Percentiles rank a stretch among this genome's conserved stretches.
phyloP scores from a whole-genome alignment of 1,140 invertebrate species.

The Lamellibrachia luymesi region DNA sequence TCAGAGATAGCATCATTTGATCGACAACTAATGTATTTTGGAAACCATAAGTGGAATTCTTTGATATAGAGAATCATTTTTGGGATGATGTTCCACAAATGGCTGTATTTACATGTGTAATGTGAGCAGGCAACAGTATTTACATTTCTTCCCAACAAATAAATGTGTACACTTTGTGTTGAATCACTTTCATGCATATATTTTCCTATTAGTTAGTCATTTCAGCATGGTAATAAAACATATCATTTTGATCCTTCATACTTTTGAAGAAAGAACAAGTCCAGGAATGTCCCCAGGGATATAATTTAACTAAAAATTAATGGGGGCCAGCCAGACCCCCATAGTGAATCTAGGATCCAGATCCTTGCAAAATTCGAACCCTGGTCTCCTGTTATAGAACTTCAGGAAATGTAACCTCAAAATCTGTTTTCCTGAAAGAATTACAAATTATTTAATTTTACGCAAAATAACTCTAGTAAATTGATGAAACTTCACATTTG shows the following conservation, averaged over 20 bases:
- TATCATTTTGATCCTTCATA: no score
- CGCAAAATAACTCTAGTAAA: background rate
- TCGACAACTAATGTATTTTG: background rate
- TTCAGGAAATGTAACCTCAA: background rate
- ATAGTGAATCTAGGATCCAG: no score
- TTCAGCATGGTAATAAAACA: no score
- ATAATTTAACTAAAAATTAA: no score
- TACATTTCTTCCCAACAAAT: background rate
- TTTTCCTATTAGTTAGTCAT: no score
- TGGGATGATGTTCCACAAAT: background rate
- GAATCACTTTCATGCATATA: background rate
- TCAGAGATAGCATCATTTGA: background rate
- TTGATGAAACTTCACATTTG: no score
- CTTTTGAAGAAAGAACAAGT: no score
- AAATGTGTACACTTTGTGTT: background rate
- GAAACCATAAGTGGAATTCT: background rate
- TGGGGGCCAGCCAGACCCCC: no score
- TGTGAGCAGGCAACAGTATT: background rate
- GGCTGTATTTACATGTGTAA: no score
- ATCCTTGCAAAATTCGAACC: no score
- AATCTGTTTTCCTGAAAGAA: background rate
- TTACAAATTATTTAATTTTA: background rate
- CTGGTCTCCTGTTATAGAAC: background rate
- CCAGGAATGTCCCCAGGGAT: no score
- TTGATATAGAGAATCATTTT: background rate